Percentiles rank a stretch among this genome's conserved stretches.
phyloP scores from a whole-genome alignment of 2,888 invertebrate genomes.

The Adelognathus sp. region DNA sequence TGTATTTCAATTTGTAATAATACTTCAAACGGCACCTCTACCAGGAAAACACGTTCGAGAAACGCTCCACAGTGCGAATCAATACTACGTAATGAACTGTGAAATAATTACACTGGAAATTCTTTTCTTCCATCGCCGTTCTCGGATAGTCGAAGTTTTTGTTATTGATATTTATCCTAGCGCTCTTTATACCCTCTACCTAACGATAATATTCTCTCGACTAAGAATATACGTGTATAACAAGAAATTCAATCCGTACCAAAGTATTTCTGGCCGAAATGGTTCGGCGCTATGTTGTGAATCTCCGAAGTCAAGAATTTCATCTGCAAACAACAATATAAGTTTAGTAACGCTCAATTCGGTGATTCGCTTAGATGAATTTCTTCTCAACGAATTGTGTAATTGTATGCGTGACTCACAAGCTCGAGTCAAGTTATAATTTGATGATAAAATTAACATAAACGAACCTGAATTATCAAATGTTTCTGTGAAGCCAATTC shows the following conservation, averaged over 20 bases:
- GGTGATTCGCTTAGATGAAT: too few relatives aligned
- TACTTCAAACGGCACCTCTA: slow-evolving; percentile 42
- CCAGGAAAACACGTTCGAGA: slow-evolving; percentile 6
- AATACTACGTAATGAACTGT: not conserved
- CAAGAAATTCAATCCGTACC: slow-evolving; percentile 91
- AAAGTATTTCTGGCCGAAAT: slow-evolving; percentile 99
- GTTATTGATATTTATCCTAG: slow-evolving; percentile 38
- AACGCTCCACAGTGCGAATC: not conserved
- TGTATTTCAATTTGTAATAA: slow-evolving; percentile 38
- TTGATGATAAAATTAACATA: too few relatives aligned
- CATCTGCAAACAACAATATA: slow-evolving; percentile 83
- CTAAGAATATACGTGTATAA: slow-evolving; percentile 51
- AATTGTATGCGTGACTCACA: too few relatives aligned
- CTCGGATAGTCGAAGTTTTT: slow-evolving; percentile 37
- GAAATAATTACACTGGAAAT: not conserved
- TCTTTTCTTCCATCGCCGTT: not conserved
- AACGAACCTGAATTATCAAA: too few relatives aligned
- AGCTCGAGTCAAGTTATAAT: too few relatives aligned
- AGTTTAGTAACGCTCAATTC: not conserved
- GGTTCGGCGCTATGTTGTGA: slow-evolving; percentile 96
- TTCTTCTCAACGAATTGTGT: too few relatives aligned
- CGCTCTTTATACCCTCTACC: slow-evolving; percentile 21
- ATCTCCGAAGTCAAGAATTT: slow-evolving; percentile 98
- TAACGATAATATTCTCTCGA: slow-evolving; percentile 33
- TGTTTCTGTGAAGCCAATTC: too few relatives aligned